These are phyloP conservation scores for Lissocephala sabroskyi DNA, from an alignment of 2,888 invertebrate genomes.

Conservation along the genomic window DNA sequence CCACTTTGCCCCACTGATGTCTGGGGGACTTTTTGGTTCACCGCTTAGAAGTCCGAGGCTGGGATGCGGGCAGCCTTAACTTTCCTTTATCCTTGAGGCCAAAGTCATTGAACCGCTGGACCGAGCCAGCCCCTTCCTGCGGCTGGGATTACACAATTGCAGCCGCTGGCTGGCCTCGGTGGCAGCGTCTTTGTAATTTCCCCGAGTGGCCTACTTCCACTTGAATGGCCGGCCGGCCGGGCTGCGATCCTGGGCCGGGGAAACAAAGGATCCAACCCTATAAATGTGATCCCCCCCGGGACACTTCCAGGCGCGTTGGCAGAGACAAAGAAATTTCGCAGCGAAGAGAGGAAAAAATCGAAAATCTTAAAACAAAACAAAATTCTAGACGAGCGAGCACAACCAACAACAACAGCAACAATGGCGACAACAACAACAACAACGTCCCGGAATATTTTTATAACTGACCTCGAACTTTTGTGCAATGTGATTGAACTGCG, in stretches of 20 bases:
- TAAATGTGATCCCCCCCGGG: constrained; percentile 11
- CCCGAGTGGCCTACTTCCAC: constrained; percentile 58
- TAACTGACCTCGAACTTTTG: constrained; percentile 70
- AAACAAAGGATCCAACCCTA: constrained; percentile 23
- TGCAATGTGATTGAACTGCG: constrained; percentile 69
- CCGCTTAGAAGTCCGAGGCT: constrained; percentile 12
- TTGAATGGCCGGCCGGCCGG: constrained; percentile 34
- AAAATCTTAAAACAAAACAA: constrained; percentile 2
- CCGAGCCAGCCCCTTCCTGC: constrained; percentile 12
- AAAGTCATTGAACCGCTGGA: constrained; percentile 45
- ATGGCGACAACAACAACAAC: not conserved
- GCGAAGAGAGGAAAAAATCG: not conserved
- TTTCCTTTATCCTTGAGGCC: constrained; percentile 51
- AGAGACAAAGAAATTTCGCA: constrained; percentile 51
- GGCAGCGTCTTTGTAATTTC: constrained; percentile 3
- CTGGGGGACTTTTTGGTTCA: constrained; percentile 14
- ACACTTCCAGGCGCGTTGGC: constrained; percentile 21
- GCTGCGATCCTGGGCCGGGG: constrained; percentile 4
- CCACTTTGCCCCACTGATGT: constrained; percentile 16
- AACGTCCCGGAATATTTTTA: constrained; percentile 32
- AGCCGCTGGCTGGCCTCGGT: constrained; percentile 15
- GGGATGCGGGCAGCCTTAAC: constrained; percentile 15
- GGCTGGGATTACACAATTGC: constrained; percentile 51
- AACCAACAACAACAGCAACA: not conserved
- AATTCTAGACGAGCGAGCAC: not conserved